phyloP scores from a whole-genome alignment of 2,888 invertebrate species.

The Amphipyra tragopoginis region DNA sequence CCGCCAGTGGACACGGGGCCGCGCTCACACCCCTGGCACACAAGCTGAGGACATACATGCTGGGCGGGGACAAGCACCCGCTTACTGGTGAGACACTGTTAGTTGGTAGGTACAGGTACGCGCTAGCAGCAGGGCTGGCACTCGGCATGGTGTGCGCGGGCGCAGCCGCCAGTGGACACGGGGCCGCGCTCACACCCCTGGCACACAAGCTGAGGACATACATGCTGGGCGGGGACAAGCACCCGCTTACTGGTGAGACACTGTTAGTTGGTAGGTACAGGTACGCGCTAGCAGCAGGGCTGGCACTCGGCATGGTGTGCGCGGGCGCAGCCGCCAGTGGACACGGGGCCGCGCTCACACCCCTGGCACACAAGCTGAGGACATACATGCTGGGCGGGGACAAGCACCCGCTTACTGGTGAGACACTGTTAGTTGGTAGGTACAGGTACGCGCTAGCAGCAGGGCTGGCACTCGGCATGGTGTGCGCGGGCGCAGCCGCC shows the following conservation, averaged over 20 bases:
- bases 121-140: slow-evolving; percentile 97
- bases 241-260: slow-evolving; percentile 64
- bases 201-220: slow-evolving; percentile 95
- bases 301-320: slow-evolving; percentile 97
- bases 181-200: slow-evolving; percentile 89
- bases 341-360: slow-evolving; percentile 71
- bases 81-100: slow-evolving; percentile 18
- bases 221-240: slow-evolving; percentile 97
- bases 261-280: slow-evolving; percentile 71
- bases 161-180: slow-evolving; percentile 43
- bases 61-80: slow-evolving; percentile 95
- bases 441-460: slow-evolving; percentile 98
- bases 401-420: slow-evolving; percentile 82
- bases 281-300: slow-evolving; percentile 97
- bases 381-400: slow-evolving; percentile 99
- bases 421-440: too few relatives aligned
- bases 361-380: slow-evolving; percentile 94
- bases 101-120: slow-evolving; percentile 91
- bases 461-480: slow-evolving; percentile 97
- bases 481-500: slow-evolving; percentile 90
- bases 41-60: slow-evolving; percentile 97
- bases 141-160: slow-evolving; percentile 96
- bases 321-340: slow-evolving; percentile 78
- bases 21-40: slow-evolving; percentile 91
- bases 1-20: slow-evolving; percentile 18